These are phyloP conservation scores for Cybosia mesomella DNA, from an alignment of 2,888 invertebrate genomes.

Conservation along the genomic window DNA sequence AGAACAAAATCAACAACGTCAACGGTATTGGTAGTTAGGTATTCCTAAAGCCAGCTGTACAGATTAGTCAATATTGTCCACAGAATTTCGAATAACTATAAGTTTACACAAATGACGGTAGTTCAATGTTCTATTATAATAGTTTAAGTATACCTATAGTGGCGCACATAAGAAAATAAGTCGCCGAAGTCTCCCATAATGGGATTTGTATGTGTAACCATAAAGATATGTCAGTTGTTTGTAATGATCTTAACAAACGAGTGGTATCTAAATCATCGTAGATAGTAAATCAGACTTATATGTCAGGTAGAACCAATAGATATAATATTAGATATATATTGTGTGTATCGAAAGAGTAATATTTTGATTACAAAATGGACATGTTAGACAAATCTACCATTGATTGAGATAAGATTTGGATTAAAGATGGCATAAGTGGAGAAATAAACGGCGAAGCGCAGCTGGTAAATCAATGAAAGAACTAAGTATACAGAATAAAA, in stretches of 20 bases:
- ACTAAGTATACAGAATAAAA: no score
- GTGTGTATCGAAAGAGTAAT: background rate
- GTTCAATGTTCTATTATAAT: background rate
- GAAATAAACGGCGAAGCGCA: no score
- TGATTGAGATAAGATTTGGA: no score
- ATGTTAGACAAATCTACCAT: background rate
- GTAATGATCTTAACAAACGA: constrained; percentile 21
- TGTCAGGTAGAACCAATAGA: constrained; percentile 33
- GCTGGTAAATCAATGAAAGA: no score
- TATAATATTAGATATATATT: no score
- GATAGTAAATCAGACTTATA: constrained; percentile 43
- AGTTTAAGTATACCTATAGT: no score
- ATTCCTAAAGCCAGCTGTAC: no score
- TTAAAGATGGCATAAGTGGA: no score
- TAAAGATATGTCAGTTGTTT: constrained; percentile 23
- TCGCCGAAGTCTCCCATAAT: background rate
- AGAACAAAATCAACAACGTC: background rate
- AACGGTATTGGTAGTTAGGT: no score
- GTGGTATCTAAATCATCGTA: constrained; percentile 33
- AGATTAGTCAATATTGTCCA: no score
- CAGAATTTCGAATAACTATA: background rate
- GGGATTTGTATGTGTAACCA: background rate
- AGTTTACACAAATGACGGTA: background rate
- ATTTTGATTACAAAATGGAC: background rate
- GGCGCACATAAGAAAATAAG: background rate